Conservation (phyloP, 2,888 invertebrate species). For the Eretmocerus hayati region DNA sequence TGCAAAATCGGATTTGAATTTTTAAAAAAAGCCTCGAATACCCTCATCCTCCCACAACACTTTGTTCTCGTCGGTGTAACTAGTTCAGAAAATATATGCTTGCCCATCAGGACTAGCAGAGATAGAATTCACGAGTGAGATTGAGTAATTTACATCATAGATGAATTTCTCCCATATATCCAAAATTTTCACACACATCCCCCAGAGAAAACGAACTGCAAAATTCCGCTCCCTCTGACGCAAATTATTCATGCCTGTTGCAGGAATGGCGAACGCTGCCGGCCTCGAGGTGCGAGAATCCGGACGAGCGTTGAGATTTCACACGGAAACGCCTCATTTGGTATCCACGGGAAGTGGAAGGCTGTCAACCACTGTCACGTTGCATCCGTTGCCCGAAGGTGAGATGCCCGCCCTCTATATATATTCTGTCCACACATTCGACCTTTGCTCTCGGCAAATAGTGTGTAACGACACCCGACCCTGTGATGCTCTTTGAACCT, state of each 20-base stretch:
- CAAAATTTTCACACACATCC: slow-evolving; percentile 1
- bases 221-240: neutral
- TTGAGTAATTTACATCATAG: too few relatives aligned
- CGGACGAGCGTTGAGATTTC: slow-evolving; percentile 57
- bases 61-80: too few relatives aligned
- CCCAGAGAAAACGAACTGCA: neutral
- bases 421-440: neutral
- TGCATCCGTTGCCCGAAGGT: slow-evolving; percentile 88
- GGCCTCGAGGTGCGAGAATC: slow-evolving; percentile 45
- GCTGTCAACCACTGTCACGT: slow-evolving; percentile 84
- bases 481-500: neutral
- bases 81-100: too few relatives aligned
- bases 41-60: too few relatives aligned
- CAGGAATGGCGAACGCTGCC: slow-evolving; percentile 41
- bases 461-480: neutral
- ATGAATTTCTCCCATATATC: too few relatives aligned
- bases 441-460: neutral
- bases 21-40: too few relatives aligned
- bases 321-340: slow-evolving; percentile 80
- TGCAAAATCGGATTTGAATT: too few relatives aligned
- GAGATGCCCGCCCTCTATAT: slow-evolving; percentile 27
- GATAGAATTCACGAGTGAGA: too few relatives aligned
- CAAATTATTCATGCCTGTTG: slow-evolving; percentile 12
- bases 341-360: slow-evolving; percentile 87
- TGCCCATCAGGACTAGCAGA: too few relatives aligned